These are phyloP conservation scores for Polyommatus icarus DNA, from an alignment of 2,888 invertebrate species.

Conservation along the genomic window DNA sequence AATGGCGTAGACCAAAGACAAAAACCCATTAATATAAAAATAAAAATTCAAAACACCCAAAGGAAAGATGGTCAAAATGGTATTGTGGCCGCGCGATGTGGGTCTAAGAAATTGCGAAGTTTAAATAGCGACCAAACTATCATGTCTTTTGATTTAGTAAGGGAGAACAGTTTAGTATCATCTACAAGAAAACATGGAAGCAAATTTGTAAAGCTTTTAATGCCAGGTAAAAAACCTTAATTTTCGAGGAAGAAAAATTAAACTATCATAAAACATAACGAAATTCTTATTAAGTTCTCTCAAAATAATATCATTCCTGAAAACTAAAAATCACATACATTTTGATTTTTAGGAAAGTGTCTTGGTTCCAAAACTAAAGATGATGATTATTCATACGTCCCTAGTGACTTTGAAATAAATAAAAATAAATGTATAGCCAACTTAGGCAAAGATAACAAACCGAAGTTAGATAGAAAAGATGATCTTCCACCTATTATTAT, in stretches of 20 bases:
- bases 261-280: neutral
- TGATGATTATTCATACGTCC: slow-evolving; percentile 52
- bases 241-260: neutral
- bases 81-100: slow-evolving; percentile 47
- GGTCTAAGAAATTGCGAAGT: slow-evolving; percentile 51
- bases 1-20: slow-evolving; percentile 8
- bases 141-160: slow-evolving; percentile 62
- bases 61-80: slow-evolving; percentile 46
- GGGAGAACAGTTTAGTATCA: slow-evolving; percentile 55
- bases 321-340: neutral
- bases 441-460: slow-evolving; percentile 35
- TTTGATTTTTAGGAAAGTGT: slow-evolving; percentile 54
- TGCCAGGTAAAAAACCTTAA: slow-evolving; percentile 45
- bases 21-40: slow-evolving; percentile 61
- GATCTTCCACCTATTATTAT: slow-evolving; percentile 48
- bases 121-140: slow-evolving; percentile 67
- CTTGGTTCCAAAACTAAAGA: slow-evolving; percentile 54
- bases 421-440: slow-evolving; percentile 44
- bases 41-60: slow-evolving; percentile 60
- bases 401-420: slow-evolving; percentile 41
- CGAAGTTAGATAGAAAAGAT: slow-evolving; percentile 29
- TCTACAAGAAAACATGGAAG: slow-evolving; percentile 49
- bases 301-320: neutral
- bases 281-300: neutral
- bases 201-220: slow-evolving; percentile 50